Evolutionary conservation across 64 coral and sea anemone species (phyloP), one percentile per base, ranked within the genome.

Genomic region (Anthopleura sola): DNA sequence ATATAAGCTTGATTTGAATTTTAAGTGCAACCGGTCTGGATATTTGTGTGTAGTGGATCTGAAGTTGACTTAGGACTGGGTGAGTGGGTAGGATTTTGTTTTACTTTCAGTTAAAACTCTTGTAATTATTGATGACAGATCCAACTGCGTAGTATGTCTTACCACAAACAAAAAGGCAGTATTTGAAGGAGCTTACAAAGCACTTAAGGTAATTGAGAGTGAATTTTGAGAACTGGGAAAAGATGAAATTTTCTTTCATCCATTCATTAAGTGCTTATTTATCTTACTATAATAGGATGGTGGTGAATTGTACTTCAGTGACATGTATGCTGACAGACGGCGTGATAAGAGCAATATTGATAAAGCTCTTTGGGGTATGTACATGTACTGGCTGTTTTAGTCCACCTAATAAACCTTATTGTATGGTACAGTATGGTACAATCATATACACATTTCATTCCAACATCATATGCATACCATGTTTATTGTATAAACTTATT

Each of bases 251-350:
- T 62, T 62, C 24, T 11, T 62, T 62, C 0, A 14, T 21, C 20
- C 20, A 62, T 58, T 16, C 55, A 16, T 19, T 16, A 7, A 58
- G 6, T 58, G 15, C 4, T 19, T 16, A 16, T 58, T 16, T 14
- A 19, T n/a, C n/a, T n/a, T n/a, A n/a, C n/a, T n/a, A n/a, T n/a
- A n/a, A n/a, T n/a, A 98, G 95, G 88, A 89, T 53, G 95, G 95
- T 46, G 95, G 95, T 48, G 95, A 98, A 60, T n/a, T 98, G 16
- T 98, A 91, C 83, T 98, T 98, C 49, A 98, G 95, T 91, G 95
- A 98, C 71, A 55, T 98, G 24, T 98, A 98, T 91, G 84, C 95
- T 78, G 95, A 98, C 68, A 85, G 83, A 23, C 64, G 81, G 39
- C 74, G 82, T 46, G 86, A 94, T 37, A 78, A 91, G 32, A 88